Conservation (phyloP, 2,888 invertebrate genomes). For the Tetragonula carbonaria region DNA sequence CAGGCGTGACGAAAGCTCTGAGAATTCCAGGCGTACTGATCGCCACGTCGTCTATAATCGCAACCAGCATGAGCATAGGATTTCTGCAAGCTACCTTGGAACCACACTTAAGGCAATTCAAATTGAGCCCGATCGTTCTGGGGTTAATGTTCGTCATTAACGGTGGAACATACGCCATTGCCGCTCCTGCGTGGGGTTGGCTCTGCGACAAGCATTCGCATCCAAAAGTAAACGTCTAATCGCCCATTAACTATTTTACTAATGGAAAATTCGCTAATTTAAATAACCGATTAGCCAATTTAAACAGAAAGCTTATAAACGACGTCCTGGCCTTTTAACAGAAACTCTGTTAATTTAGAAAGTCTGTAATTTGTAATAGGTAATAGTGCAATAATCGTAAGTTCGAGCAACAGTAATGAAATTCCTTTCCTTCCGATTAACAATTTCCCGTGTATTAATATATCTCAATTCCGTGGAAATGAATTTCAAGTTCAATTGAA, state of each 20-base stretch:
- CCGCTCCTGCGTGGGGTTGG: slow-evolving; percentile 93
- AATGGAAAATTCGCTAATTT: neutral
- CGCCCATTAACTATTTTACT: neutral
- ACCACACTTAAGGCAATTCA: slow-evolving; percentile 92
- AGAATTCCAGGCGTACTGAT: slow-evolving; percentile 91
- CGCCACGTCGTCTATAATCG: slow-evolving; percentile 89
- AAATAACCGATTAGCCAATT: too few relatives aligned
- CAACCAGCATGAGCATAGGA: slow-evolving; percentile 92
- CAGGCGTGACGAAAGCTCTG: slow-evolving; percentile 88
- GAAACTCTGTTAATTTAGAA: too few relatives aligned
- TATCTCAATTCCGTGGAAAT: neutral
- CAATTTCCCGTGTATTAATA: neutral
- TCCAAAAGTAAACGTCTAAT: slow-evolving; percentile 85
- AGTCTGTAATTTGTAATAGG: too few relatives aligned
- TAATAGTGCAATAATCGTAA: too few relatives aligned
- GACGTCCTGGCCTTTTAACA: too few relatives aligned
- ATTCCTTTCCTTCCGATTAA: neutral
- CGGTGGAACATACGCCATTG: slow-evolving; percentile 91
- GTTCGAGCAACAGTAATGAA: too few relatives aligned
- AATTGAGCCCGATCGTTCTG: slow-evolving; percentile 88
- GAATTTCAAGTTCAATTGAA: neutral
- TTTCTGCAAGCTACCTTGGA: slow-evolving; percentile 95
- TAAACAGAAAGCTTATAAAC: too few relatives aligned
- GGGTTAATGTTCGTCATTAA: slow-evolving; percentile 94
- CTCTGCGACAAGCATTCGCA: slow-evolving; percentile 89